Base-by-base conservation (phyloP, 2,797 vertebrate species). In the Limnodromus scolopaceus region DNA sequence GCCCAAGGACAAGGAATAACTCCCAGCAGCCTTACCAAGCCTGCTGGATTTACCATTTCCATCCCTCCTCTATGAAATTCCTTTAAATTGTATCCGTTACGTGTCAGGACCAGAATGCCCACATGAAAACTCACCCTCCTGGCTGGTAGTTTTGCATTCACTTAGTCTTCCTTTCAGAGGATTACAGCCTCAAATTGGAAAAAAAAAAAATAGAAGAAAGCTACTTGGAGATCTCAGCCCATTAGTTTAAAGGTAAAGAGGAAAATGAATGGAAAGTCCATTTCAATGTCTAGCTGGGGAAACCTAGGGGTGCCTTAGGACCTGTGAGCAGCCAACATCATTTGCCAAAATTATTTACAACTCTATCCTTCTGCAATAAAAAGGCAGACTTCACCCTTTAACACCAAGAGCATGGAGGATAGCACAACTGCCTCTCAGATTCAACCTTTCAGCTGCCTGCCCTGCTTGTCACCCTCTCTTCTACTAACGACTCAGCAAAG, bases 371-470 rank as follows among this genome's bases (percentile, higher is more conserved):
- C 45, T 69, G 53, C 61, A 65, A 27, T 51, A 48, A 75, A 87
- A 77, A 38, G 46, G n/a, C 55, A 32, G 65, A 39, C 22, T 45
- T 87, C 28, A 19, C 46, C 32, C 25, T 45, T 91, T 32, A 53
- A 6, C 0, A 7, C 16, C 2, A 14, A 28, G 22, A 84, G 15
- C 68, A 30, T 0, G 0, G 65, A 45, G 18, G n/a, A 38, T 0
- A 83, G 46, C 55, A 51, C 15, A 12, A 25, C 6, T 63, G 43
- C 19, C 41, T 94, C 41, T 45, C 71, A 49, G 63, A 46, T 51
- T 39, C 1, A 5, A 12, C 14, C 10, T 75, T 61, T 18, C 24
- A 68, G 77, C 86, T 88, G 68, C 30, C 58, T 49, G 54, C 10
- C 65, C 28, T 57, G 39, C 20, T 72, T 43, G n/a, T 54, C 63